phyloP scores from a whole-genome alignment of 2,113 vertebrate genomes.

The Accipiter cooperii region DNA sequence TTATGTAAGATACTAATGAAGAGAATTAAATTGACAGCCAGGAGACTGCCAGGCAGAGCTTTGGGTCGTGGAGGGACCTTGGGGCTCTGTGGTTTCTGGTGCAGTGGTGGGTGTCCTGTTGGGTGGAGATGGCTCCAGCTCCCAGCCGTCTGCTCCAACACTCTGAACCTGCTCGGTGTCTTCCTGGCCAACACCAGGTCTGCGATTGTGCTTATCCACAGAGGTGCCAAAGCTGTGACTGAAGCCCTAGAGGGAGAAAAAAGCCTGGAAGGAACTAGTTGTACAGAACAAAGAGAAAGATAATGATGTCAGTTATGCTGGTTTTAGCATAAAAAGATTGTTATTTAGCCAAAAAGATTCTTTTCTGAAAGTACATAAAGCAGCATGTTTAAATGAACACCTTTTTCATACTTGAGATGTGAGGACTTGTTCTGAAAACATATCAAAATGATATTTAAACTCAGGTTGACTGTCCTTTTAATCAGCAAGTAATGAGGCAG shows the following conservation, averaged over 20 bases:
- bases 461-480: not conserved
- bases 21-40: not conserved
- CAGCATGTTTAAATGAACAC: not conserved
- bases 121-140: not conserved
- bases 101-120: not conserved
- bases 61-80: not conserved
- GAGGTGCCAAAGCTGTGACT: not conserved
- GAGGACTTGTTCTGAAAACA: not conserved
- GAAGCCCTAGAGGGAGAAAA: not conserved
- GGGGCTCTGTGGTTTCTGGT: not conserved
- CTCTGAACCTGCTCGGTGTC: not conserved
- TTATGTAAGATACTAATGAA: not conserved
- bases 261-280: not conserved
- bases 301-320: not conserved
- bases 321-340: not conserved
- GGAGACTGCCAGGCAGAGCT: not conserved
- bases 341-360: not conserved
- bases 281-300: not conserved
- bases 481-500: not conserved
- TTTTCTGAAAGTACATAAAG: not conserved
- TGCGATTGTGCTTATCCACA: not conserved
- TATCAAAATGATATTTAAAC: not conserved
- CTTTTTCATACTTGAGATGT: not conserved
- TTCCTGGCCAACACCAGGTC: not conserved
- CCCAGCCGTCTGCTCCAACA: accelerated